Evolutionary conservation across 1,140 invertebrate species (phyloP).

Genomic region (Drosophila lacertosa): DNA sequence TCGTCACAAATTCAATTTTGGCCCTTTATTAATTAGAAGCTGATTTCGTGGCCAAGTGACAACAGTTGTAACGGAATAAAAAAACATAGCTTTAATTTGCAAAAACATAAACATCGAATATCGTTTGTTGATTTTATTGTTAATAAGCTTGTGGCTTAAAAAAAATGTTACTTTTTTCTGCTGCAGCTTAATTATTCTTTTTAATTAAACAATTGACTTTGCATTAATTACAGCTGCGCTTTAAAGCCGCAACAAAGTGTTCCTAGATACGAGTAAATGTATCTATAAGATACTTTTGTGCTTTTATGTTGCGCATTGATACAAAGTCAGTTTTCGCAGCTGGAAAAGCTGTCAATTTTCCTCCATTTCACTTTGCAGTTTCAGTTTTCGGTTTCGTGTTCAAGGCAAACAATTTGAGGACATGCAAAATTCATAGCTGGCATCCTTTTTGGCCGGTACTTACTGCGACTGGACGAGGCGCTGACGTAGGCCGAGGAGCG

Average conservation of each 20-base stretch:
- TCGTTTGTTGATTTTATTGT: background rate
- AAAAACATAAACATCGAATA: constrained; percentile 11
- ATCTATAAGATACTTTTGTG: constrained; percentile 1
- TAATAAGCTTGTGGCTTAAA: constrained; percentile 15
- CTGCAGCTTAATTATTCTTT: constrained; percentile 43
- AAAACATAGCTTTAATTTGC: constrained; percentile 34
- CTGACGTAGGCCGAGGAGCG: constrained; percentile 90
- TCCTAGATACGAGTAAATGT: background rate
- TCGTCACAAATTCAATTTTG: constrained; percentile 22
- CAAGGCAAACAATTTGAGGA: too few relatives aligned
- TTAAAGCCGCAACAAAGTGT: constrained; percentile 23
- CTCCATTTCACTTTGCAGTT: constrained; percentile 16
- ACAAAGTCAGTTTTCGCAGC: constrained; percentile 12
- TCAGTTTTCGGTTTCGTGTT: too few relatives aligned
- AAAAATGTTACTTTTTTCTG: background rate
- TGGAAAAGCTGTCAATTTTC: constrained; percentile 48
- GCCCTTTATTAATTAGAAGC: constrained; percentile 53
- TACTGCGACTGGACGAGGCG: constrained; percentile 85
- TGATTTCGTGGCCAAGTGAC: constrained; percentile 9
- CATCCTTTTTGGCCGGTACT: constrained; percentile 50
- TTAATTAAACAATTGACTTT: constrained; percentile 63
- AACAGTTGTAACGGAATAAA: constrained; percentile 7
- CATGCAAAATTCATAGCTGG: constrained; percentile 10
- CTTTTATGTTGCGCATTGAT: constrained; percentile 14
- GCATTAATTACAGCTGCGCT: constrained; percentile 11